Evolutionary conservation across 2,888 invertebrate species (phyloP).

Genomic region (Alcis repandata): DNA sequence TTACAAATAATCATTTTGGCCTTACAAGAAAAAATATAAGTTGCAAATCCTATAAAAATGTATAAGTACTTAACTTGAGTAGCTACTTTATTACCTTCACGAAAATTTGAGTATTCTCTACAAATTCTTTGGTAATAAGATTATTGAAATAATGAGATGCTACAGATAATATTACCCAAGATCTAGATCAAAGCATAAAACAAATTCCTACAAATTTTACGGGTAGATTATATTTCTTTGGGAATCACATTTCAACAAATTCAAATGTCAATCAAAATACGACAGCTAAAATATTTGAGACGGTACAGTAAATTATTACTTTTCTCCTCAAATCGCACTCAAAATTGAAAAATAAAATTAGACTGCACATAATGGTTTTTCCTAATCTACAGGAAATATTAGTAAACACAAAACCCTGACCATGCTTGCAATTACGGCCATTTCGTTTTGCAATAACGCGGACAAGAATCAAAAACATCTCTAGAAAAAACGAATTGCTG

Average conservation of each 20-base stretch:
- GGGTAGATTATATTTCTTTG: background rate
- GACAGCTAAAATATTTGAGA: too few relatives aligned
- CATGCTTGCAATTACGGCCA: background rate
- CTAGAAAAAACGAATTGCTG: background rate
- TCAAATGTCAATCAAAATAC: too few relatives aligned
- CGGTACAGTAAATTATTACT: too few relatives aligned
- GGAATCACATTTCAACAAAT: background rate
- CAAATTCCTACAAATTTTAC: background rate
- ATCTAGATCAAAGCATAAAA: background rate
- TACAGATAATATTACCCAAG: background rate
- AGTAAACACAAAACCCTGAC: background rate
- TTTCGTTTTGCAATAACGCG: slow-evolving; percentile 1
- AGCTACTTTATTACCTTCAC: background rate
- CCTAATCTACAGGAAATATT: background rate
- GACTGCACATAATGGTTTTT: background rate
- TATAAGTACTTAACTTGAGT: too few relatives aligned
- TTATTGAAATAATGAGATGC: background rate
- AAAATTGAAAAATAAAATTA: background rate
- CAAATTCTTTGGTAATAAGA: background rate
- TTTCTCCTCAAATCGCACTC: too few relatives aligned
- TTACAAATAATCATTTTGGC: background rate
- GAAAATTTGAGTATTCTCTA: background rate
- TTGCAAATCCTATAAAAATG: too few relatives aligned
- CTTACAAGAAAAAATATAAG: background rate
- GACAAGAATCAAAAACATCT: slow-evolving; percentile 3